Evolutionary conservation across 2,888 invertebrate genomes (phyloP).

Genomic region (Malacosoma neustria): DNA sequence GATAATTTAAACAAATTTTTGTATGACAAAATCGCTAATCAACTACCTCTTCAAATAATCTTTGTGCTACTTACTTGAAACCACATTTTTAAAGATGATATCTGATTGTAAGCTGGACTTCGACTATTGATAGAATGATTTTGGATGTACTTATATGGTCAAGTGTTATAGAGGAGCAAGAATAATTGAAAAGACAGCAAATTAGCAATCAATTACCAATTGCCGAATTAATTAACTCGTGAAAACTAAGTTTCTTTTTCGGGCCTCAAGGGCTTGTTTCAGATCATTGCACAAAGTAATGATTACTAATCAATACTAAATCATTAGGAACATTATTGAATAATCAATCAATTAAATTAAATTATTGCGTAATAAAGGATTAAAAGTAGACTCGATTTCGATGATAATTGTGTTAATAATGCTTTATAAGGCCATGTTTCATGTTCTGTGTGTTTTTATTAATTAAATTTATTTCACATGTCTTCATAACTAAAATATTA

Average conservation of each 20-base stretch:
- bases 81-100: conserved; percentile 34
- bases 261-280: conserved; percentile 27
- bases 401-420: too few species aligned
- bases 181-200: conserved; percentile 27
- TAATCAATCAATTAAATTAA: too few species aligned
- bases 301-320: conserved; percentile 17
- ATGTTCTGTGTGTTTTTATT: too few species aligned
- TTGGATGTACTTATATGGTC: conserved; percentile 29
- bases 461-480: too few species aligned
- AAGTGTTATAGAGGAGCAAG: conserved; percentile 18
- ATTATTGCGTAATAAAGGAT: too few species aligned
- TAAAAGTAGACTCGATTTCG: too few species aligned
- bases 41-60: not conserved
- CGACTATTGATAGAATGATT: conserved; percentile 25
- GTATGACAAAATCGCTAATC: too few species aligned
- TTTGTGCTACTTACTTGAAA: conserved; percentile 32
- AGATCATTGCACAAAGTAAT: conserved; percentile 26
- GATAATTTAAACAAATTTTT: too few species aligned
- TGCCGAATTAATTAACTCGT: conserved; percentile 21
- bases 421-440: too few species aligned
- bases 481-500: too few species aligned
- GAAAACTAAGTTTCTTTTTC: conserved; percentile 35
- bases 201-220: conserved; percentile 18
- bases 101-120: conserved; percentile 34
- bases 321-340: too few species aligned